A percentile compares a stretch with the other conserved stretches of the same genome.
phyloP scores from a whole-genome alignment of 1,140 invertebrate species.

The Calliopsis andreniformis region DNA sequence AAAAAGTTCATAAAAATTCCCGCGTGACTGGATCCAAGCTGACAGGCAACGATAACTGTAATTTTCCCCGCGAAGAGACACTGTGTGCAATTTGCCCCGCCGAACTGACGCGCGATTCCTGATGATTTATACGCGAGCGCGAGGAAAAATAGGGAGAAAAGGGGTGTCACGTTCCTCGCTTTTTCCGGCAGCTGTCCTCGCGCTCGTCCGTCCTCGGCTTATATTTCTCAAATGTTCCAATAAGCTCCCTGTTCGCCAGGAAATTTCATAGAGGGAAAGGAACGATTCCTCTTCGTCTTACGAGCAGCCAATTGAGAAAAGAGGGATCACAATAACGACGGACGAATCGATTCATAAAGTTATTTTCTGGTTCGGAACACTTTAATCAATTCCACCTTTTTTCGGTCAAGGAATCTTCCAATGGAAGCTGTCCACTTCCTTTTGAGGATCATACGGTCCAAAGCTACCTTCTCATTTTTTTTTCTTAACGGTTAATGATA shows the following conservation, averaged over 20 bases:
- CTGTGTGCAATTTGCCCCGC: not conserved
- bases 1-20: too few species aligned
- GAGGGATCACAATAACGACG: conserved; percentile 10
- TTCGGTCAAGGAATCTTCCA: too few species aligned
- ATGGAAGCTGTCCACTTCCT: not conserved
- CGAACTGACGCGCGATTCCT: not conserved
- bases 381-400: conserved; percentile 9
- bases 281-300: conserved; percentile 19
- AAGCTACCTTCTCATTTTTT: too few species aligned
- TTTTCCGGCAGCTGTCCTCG: conserved; percentile 29
- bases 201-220: conserved; percentile 43
- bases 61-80: not conserved
- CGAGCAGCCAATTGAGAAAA: not conserved
- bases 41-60: too few species aligned
- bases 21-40: too few species aligned
- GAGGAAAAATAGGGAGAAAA: not conserved
- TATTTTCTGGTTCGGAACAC: not conserved
- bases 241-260: not conserved
- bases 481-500: too few species aligned
- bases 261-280: conserved; percentile 10
- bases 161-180: conserved; percentile 1
- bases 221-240: conserved; percentile 45
- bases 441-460: not conserved
- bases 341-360: conserved; percentile 20
- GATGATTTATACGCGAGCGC: conserved; percentile 11